phyloP scores from a whole-genome alignment of 1,140 invertebrate species.

The Acyrthosiphon pisum region DNA sequence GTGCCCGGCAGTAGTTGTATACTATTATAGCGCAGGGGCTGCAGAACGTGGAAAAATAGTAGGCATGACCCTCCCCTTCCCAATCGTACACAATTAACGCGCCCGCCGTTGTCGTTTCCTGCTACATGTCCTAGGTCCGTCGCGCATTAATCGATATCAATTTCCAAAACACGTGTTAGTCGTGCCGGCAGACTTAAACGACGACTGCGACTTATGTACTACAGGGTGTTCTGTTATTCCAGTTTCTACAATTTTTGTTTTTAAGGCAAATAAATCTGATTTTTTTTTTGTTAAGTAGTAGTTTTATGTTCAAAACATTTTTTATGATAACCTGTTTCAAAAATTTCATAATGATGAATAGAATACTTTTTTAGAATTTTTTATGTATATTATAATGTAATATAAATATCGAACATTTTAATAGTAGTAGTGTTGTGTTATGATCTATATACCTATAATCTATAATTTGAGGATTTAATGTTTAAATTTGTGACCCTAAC shows the following conservation, averaged over 20 bases:
- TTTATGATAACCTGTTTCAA: no score
- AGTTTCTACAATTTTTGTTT: not conserved
- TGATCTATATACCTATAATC: no score
- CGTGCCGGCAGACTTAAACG: not conserved
- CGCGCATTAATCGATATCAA: not conserved
- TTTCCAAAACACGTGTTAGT: conserved; percentile 14
- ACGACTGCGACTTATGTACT: not conserved
- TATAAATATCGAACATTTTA: no score
- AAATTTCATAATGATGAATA: no score
- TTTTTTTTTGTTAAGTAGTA: no score
- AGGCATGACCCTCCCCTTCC: not conserved
- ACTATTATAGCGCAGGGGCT: not conserved
- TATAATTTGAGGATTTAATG: no score
- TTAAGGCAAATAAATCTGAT: no score
- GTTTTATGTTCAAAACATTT: no score
- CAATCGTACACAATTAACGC: conserved; percentile 34
- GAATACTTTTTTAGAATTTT: no score
- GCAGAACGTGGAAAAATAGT: not conserved
- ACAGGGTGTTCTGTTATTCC: not conserved
- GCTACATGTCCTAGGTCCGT: not conserved
- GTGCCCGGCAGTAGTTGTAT: not conserved
- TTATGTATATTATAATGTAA: no score
- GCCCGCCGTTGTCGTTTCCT: conserved; percentile 7
- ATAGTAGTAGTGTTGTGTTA: no score
- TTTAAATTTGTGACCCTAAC: no score